Evolutionary conservation across 2,797 vertebrate species (phyloP), one percentile per base, ranked within the genome.

Genomic region (Anguilla anguilla): DNA sequence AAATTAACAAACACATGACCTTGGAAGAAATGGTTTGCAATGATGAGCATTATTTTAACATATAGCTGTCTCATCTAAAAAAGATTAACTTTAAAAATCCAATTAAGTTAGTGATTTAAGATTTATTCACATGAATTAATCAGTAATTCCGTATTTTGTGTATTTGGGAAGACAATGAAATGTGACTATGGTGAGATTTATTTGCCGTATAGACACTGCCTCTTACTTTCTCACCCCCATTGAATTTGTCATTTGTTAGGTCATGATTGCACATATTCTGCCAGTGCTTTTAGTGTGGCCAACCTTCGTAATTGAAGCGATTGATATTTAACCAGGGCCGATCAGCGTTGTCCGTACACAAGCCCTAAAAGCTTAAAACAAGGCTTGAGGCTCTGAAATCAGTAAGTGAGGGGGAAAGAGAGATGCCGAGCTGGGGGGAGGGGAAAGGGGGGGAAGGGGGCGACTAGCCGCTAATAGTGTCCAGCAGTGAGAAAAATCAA

Each of bases 301-400:
- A 90, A 79, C 89, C 90, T 92, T 89, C 89, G 92, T 91, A 92
- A 94, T 93, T 93, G 93, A 92, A 93, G 90, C 92, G 91, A 94
- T 95, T 93, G 92, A 94, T 92, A 93, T 93, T 93, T 89, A 94
- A 95, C 91, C 87, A 92, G 85, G 72, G 86, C n/a, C 53, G 72
- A 90, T 87, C 79, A 86, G 89, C 88, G 91, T 89, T 91, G 93
- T 94, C 90, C 91, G 92, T 93, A 91, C 91, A 91, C 22, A 9
- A 84, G 39, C 51, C 79, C 91, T 95, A 93, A 95, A 95, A 95
- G 95, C 94, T 94, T 91, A 92, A 95, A 95, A 95, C 93, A 93
- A 92, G 91, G 92, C 95, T 94, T 91, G 93, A 94, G 95, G 95
- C 92, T 92, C 92, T 91, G 91, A 92, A 93, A 87, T 89, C 88